Conservation (phyloP, 2,113 vertebrate species). For the Nanger granti region DNA sequence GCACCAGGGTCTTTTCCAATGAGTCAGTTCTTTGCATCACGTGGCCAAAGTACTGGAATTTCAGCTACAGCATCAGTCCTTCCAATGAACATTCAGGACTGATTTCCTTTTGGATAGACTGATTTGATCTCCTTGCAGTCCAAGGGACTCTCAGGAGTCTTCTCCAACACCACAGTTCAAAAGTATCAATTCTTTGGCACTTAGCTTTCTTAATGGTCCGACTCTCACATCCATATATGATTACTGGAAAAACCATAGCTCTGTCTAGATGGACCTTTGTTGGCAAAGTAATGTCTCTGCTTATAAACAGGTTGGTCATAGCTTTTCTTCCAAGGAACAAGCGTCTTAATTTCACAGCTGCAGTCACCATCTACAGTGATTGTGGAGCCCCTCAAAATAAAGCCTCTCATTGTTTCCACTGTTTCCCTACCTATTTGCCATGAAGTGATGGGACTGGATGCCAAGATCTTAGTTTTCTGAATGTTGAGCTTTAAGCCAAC, state of each 20-base stretch:
- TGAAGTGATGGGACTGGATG: not conserved
- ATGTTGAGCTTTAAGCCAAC: not conserved
- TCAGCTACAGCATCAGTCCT: not conserved
- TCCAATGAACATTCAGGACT: not conserved
- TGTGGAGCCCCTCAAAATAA: not conserved
- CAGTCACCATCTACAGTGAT: not conserved
- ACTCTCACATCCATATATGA: not conserved
- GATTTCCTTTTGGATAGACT: not conserved
- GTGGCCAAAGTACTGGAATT: not conserved
- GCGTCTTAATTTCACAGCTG: not conserved
- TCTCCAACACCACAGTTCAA: not conserved
- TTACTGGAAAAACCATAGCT: not conserved
- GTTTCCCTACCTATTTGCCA: not conserved
- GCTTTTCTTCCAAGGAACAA: not conserved
- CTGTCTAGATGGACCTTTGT: not conserved
- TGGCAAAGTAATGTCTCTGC: not conserved
- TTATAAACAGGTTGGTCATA: not conserved
- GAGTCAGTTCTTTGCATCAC: not conserved
- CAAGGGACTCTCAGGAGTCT: not conserved
- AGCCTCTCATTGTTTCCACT: not conserved
- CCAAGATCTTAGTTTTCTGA: not conserved
- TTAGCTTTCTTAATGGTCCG: not conserved
- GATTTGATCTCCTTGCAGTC: not conserved
- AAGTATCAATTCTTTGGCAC: not conserved
- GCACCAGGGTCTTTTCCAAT: not conserved